A percentile compares a stretch with the other conserved stretches of the same genome.
These are phyloP conservation scores for Epirrita christyi DNA, from an alignment of 2,888 invertebrate genomes.

Conservation along the genomic window DNA sequence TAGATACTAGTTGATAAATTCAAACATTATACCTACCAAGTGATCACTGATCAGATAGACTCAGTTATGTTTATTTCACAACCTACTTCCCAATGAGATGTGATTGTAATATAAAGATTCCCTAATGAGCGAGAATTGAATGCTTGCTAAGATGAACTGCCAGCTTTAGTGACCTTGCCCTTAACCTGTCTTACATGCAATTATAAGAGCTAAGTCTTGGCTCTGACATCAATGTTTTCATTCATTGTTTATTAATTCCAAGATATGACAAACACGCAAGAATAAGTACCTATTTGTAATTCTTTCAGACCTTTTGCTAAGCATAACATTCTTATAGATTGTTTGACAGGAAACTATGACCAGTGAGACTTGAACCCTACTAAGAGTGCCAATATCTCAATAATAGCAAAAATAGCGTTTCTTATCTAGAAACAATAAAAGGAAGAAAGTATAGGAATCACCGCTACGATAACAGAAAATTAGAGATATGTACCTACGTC, in stretches of 20 bases:
- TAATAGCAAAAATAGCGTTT: slow-evolving; percentile 10
- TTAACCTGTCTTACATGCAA: neutral
- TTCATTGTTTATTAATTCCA: neutral
- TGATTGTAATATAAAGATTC: neutral
- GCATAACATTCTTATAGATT: no score
- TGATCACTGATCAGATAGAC: no score
- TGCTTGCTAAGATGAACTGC: neutral
- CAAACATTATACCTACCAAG: no score
- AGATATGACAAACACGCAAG: neutral
- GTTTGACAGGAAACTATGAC: no score
- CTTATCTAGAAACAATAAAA: slow-evolving; percentile 7
- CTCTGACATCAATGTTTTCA: slow-evolving; percentile 3
- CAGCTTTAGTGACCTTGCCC: neutral
- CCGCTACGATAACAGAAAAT: slow-evolving; percentile 18
- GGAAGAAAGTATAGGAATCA: slow-evolving; percentile 34
- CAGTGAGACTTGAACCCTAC: no score
- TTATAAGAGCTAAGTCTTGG: slow-evolving; percentile 9
- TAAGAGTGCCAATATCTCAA: neutral
- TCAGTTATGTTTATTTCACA: no score
- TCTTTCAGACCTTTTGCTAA: no score
- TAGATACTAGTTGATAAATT: no score
- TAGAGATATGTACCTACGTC: slow-evolving; percentile 60
- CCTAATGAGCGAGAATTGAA: neutral
- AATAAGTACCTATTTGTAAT: neutral
- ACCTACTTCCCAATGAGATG: neutral